phyloP scores from a whole-genome alignment of 2,797 vertebrate genomes.

The Molossus alvarezi region DNA sequence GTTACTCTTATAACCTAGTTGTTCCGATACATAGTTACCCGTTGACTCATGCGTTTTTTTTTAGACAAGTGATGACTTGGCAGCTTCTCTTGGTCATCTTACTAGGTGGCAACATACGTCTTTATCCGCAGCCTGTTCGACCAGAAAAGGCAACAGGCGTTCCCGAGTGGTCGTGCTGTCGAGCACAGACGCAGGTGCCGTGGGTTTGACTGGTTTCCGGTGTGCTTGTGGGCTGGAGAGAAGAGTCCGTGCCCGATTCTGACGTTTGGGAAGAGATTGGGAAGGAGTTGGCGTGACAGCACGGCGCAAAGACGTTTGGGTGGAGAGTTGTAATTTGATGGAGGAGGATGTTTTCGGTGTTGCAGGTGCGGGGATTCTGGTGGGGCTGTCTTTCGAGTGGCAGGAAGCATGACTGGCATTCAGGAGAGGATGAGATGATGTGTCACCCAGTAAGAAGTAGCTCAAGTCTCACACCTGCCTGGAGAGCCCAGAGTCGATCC shows the following conservation, averaged over 20 bases:
- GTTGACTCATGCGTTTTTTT: constrained; percentile 1
- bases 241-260: neutral
- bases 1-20: constrained; percentile 1
- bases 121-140: neutral
- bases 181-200: neutral
- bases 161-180: neutral
- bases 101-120: neutral
- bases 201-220: neutral
- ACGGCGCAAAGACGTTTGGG: neutral
- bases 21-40: neutral
- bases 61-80: neutral
- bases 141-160: neutral
- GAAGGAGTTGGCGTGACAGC: neutral
- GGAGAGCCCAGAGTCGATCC: neutral
- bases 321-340: neutral
- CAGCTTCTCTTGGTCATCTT: neutral
- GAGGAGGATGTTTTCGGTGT: neutral
- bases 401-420: neutral
- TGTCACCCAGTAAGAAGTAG: neutral
- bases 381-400: neutral
- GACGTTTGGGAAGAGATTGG: neutral
- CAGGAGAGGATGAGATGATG: neutral
- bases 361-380: neutral
- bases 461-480: accelerated
- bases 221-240: neutral